Evolutionary conservation across 2,888 invertebrate species (phyloP), one percentile per base, ranked within the genome.

Genomic region (Brenthis hecate): DNA sequence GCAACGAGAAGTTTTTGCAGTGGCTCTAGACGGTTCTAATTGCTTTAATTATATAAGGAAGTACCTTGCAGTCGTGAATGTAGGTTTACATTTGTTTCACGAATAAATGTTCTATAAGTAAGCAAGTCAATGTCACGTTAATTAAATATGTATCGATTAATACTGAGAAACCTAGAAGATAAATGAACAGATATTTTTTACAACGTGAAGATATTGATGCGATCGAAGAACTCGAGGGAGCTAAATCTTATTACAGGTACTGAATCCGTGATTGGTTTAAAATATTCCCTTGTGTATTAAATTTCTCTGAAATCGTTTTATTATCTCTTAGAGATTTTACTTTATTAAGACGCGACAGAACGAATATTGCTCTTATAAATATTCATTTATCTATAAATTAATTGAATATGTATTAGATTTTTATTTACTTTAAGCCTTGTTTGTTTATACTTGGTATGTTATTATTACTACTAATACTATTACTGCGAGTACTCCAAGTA

Each of bases 21-120:
- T 64, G 68, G 53, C 65, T 77, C 74, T 75, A 75, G 77, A 75
- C 67, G 71, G 72, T 77, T 79, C 77, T 76, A 77, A 75, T 78
- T 77, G 75, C 69, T 75, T 73, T 78, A 77, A 77, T 78, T 77
- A 74, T 72, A 76, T 76, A 72, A 77, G 80, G 80, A 80, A 81
- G 75, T 75, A 77, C 75, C 75, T 78, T 76, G 76, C 70, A 69
- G 65, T 60, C 65, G 72, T 68, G 71, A 72, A 69, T 65, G 72
- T 73, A 71, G 68, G 72, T 69, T 71, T 72, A 70, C 75, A 72
- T 74, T 75, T 74, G 69, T 72, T 75, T 72, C 56, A 72, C 72
- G 66, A 75, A 76, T 75, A 70, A 69, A 67, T 66, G 60, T 62
- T 70, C 68, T 68, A 72, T 65, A 68, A 69, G 69, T 65, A 69